These are phyloP conservation scores for Limnodromus scolopaceus DNA, from an alignment of 2,797 vertebrate genomes.

Conservation along the genomic window DNA sequence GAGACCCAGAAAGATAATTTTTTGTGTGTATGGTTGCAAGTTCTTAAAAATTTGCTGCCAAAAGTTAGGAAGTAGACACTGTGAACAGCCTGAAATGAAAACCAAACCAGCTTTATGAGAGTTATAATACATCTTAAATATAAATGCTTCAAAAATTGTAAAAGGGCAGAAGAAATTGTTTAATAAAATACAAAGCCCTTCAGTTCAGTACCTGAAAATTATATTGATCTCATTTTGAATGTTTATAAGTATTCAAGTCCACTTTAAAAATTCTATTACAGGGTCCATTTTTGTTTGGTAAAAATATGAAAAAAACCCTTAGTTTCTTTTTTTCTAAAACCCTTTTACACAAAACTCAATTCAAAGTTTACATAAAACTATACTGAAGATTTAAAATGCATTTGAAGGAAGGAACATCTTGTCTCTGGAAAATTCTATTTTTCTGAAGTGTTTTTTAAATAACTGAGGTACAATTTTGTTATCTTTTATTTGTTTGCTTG, in stretches of 20 bases:
- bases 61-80: background rate
- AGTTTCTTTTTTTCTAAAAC: background rate
- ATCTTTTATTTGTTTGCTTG: background rate
- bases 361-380: background rate
- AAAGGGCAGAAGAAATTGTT: background rate
- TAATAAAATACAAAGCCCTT: background rate
- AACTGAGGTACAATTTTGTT: background rate
- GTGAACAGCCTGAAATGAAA: background rate
- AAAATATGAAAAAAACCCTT: accelerated
- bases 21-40: background rate
- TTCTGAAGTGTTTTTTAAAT: background rate
- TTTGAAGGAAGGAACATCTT: background rate
- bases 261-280: background rate
- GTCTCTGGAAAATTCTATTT: background rate
- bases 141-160: background rate
- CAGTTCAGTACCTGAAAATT: background rate
- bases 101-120: background rate
- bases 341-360: background rate
- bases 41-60: background rate
- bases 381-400: background rate
- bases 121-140: background rate
- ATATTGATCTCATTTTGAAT: background rate
- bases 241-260: background rate
- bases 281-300: background rate
- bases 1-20: background rate